A percentile compares a stretch with the other conserved stretches of the same genome.
phyloP scores from a whole-genome alignment of 2,888 invertebrate species.

The Tiliacea aurago region DNA sequence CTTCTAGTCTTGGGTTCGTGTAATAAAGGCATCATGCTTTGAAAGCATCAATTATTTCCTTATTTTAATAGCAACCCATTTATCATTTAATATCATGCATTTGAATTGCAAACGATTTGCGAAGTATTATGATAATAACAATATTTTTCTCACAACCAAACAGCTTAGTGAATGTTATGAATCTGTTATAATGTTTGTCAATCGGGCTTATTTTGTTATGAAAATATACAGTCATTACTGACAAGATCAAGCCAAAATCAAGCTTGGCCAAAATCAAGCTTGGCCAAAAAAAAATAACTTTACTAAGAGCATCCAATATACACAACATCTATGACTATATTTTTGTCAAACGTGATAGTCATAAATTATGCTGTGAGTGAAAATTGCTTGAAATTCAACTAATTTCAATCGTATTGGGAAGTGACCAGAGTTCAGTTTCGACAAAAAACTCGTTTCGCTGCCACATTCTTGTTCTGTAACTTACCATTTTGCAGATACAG shows the following conservation, averaged over 20 bases:
- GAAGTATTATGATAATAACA: slow-evolving; percentile 14
- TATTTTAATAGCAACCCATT: not conserved
- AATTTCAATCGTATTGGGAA: not conserved
- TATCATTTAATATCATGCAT: not conserved
- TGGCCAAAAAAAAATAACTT: no score
- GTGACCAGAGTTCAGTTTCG: not conserved
- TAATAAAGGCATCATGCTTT: not conserved
- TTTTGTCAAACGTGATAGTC: no score
- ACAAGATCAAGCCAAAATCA: not conserved
- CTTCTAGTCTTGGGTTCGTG: not conserved
- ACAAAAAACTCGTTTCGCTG: not conserved
- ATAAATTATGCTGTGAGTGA: no score
- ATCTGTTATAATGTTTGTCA: slow-evolving; percentile 11
- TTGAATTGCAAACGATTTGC: not conserved
- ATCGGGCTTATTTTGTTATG: not conserved
- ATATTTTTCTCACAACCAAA: slow-evolving; percentile 20
- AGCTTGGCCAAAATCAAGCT: not conserved
- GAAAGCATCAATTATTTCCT: not conserved
- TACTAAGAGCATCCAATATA: no score
- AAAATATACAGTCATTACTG: slow-evolving; percentile 12
- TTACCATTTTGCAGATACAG: no score
- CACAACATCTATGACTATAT: no score
- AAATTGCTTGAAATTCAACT: no score
- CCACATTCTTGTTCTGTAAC: no score
- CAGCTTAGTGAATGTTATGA: slow-evolving; percentile 2